A percentile compares a stretch with the other conserved stretches of the same genome.
These are phyloP conservation scores for Pseudoatta argentina DNA, from an alignment of 1,140 invertebrate species.

Conservation along the genomic window DNA sequence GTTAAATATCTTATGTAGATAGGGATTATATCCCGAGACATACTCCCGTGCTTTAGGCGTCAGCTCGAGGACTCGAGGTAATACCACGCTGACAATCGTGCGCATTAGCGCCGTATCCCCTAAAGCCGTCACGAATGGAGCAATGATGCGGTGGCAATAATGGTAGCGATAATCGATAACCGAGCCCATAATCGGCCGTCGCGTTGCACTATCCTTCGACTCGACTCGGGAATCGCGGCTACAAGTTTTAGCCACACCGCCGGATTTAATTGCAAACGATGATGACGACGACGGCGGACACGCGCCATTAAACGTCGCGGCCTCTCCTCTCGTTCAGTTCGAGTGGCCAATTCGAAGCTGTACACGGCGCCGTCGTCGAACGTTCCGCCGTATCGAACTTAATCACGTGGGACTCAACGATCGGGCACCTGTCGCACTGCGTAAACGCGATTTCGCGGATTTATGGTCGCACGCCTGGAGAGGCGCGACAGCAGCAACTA, in stretches of 20 bases:
- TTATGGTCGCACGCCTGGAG: slow-evolving; percentile 24
- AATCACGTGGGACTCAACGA: slow-evolving; percentile 10
- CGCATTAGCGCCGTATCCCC: slow-evolving; percentile 72
- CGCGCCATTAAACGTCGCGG: slow-evolving; percentile 57
- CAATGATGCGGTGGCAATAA: slow-evolving; percentile 52
- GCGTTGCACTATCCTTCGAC: background rate
- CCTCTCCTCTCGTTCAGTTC: slow-evolving; percentile 35
- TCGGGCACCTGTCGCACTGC: slow-evolving; percentile 12
- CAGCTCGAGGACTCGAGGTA: slow-evolving; percentile 59
- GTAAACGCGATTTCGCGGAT: slow-evolving; percentile 26
- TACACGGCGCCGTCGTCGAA: background rate
- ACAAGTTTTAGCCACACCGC: slow-evolving; percentile 16
- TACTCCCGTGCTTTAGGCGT: slow-evolving; percentile 27
- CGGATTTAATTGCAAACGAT: slow-evolving; percentile 41
- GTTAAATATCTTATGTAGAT: slow-evolving; percentile 65
- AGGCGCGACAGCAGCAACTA: slow-evolving; percentile 1
- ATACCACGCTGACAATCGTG: slow-evolving; percentile 72
- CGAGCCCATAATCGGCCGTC: background rate
- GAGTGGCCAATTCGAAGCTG: background rate
- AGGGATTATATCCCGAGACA: slow-evolving; percentile 63
- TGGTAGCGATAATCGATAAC: slow-evolving; percentile 64
- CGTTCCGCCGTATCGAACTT: slow-evolving; percentile 46
- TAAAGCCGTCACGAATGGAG: slow-evolving; percentile 62
- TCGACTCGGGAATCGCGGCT: slow-evolving; percentile 15
- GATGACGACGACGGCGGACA: background rate